A percentile compares a stretch with the other conserved stretches of the same genome.
phyloP scores from a whole-genome alignment of 2,797 vertebrate species.

The Sebastes matsubarae region DNA sequence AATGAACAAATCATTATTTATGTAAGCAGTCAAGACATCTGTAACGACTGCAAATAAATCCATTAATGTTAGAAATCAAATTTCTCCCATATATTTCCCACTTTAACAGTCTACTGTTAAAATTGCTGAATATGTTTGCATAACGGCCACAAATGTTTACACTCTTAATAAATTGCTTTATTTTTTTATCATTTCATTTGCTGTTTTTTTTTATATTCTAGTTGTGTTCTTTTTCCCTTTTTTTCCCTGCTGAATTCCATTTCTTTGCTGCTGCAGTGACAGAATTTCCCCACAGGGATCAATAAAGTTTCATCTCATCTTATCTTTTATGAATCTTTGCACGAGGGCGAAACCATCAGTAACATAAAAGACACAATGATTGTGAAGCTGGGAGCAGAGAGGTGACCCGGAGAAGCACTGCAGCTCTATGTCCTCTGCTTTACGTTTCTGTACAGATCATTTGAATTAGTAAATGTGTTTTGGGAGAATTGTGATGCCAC shows the following conservation, averaged over 20 bases:
- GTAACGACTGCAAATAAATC: neutral
- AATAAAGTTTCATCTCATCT: slow-evolving; percentile 54
- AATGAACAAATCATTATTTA: neutral
- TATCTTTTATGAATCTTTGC: slow-evolving; percentile 48
- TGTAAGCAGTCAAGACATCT: neutral
- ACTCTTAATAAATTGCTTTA: neutral
- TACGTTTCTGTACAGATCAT: neutral
- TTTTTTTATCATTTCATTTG: neutral
- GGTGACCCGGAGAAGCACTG: neutral
- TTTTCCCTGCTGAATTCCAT: slow-evolving; percentile 8
- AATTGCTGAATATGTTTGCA: neutral
- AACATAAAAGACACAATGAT: slow-evolving; percentile 12
- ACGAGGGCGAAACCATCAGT: slow-evolving; percentile 23
- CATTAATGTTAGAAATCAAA: neutral
- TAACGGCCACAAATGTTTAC: neutral
- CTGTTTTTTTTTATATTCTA: slow-evolving; percentile 1
- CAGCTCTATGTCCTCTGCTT: neutral
- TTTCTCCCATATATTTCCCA: neutral
- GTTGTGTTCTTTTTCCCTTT: neutral
- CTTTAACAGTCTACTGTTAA: neutral
- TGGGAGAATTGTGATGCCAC: neutral
- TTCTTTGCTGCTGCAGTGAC: slow-evolving; percentile 24
- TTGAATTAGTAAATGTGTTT: neutral
- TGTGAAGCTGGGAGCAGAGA: neutral
- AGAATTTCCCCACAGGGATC: slow-evolving; percentile 42